Evolutionary conservation across 1,140 invertebrate genomes (phyloP).

Genomic region (Chlorops oryzae): DNA sequence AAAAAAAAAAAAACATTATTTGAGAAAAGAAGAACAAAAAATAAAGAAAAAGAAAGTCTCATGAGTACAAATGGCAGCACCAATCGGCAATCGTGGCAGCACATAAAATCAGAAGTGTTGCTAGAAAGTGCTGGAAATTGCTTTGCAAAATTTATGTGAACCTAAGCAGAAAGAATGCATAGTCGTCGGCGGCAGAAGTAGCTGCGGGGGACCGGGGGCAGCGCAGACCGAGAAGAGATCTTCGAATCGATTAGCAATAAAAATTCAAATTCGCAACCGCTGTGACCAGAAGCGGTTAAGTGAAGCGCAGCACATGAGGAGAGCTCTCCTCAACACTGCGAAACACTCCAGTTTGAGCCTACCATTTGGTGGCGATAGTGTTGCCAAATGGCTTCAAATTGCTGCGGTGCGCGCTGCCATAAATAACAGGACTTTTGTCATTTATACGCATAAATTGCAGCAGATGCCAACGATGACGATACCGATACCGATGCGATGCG

Average conservation of each 20-base stretch:
- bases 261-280: conserved; percentile 39
- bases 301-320: neutral
- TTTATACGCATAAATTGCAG: conserved; percentile 48
- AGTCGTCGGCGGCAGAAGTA: neutral
- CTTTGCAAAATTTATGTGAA: neutral
- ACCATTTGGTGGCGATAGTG: no score
- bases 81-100: no score
- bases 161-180: neutral
- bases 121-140: no score
- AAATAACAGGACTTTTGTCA: conserved; percentile 48
- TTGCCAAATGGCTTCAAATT: conserved; percentile 46
- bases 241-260: conserved; percentile 43
- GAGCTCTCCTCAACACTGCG: conserved; percentile 1
- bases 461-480: conserved; percentile 26
- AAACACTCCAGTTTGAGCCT: conserved; percentile 4
- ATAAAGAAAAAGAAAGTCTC: no score
- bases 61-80: no score
- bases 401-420: conserved; percentile 27
- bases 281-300: neutral
- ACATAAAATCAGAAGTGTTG: no score
- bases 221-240: conserved; percentile 1
- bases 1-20: no score
- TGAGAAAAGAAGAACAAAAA: no score
- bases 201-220: neutral
- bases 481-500: neutral